Base-by-base conservation (phyloP, 2,888 invertebrate genomes). In the Andrena fulva region DNA sequence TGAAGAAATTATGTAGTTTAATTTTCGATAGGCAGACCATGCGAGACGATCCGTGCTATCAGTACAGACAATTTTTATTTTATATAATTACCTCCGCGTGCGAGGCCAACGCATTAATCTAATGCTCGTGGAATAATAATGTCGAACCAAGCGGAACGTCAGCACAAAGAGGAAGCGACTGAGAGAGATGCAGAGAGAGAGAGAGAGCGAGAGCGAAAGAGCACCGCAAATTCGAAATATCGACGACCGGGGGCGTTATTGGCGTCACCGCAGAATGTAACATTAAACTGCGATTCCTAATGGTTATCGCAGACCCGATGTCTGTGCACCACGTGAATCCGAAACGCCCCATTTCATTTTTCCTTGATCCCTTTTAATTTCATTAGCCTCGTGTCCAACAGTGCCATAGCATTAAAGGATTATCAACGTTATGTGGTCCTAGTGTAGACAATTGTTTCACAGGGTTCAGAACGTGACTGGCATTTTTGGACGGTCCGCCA, bases 291-390 rank as follows among this genome's bases (percentile, higher is more conserved):
- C 77, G 71, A 83, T 87, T 85, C 77, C 76, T 70, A 77, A 77
- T 66, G 73, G 77, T 71, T 69, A 79, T 69, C 64, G 68, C 24
- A 35, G 24, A 56, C 31, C 73, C 42, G 42, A 66, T 63, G 70
- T 54, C 54, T 42, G 48, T 63, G 48, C 48, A 72, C 54, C 62
- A 7, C 35, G 48, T 59, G 54, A 48, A 66, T 59, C 35, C 52
- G 31, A 27, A 64, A 68, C 64, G 69, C 52, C 16, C 73, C 63
- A 16, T 76, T 87, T 87, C 64, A 80, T 83, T 77, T 77, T 76
- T 73, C 85, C 80, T 77, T 76, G 54, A 83, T 83, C 80, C 80
- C 66, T 78, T 87, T 87, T 83, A 87, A 87, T 87, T 85, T 87
- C 80, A 74, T 69, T 69, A 78, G 63, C 64, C 42, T 73, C 48